Evolutionary conservation across 1,140 invertebrate genomes (phyloP).

Genomic region (Atta texana): DNA sequence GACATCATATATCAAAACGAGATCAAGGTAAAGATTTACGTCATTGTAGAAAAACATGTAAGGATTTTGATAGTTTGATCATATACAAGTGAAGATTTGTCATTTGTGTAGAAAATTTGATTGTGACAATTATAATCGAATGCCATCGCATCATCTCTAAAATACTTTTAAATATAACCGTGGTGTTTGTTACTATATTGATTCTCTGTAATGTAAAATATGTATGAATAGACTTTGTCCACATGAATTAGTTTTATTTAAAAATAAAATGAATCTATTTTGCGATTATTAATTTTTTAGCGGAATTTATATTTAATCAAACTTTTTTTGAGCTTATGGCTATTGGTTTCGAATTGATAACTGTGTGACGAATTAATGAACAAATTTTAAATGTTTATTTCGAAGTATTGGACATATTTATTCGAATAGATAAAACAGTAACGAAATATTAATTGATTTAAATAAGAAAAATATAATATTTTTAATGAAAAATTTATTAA

Average conservation of each 20-base stretch:
- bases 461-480: background rate
- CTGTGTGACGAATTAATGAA: background rate
- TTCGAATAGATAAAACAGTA: background rate
- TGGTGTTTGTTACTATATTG: background rate
- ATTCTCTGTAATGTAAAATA: background rate
- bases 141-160: background rate
- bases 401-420: background rate
- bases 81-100: background rate
- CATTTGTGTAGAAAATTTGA: background rate
- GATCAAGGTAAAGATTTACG: constrained; percentile 54
- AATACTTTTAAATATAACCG: background rate
- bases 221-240: background rate
- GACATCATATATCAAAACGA: constrained; percentile 22
- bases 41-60: constrained; percentile 37
- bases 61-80: background rate
- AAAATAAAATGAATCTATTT: background rate
- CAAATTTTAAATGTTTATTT: background rate
- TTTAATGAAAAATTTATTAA: background rate
- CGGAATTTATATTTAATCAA: background rate
- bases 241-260: background rate
- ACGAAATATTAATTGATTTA: background rate
- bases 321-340: background rate
- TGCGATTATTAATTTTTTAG: background rate
- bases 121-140: background rate
- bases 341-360: background rate